Percentiles rank a stretch among this genome's conserved stretches.
phyloP scores from a whole-genome alignment of 2,888 invertebrate species.

The Lumbricus terrestris region DNA sequence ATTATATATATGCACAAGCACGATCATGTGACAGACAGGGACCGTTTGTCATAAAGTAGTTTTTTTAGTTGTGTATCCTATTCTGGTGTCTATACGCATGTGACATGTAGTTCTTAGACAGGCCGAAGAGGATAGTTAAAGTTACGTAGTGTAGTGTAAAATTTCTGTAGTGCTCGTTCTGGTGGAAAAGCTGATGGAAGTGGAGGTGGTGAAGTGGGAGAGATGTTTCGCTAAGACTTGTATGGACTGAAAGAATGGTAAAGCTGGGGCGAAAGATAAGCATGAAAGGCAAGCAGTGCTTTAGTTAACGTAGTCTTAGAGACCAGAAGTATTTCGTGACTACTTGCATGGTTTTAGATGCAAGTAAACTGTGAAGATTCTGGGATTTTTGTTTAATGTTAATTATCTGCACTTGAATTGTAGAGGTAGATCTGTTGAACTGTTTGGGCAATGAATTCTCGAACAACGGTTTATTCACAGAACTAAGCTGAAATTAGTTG shows the following conservation, averaged over 20 bases:
- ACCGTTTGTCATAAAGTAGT: background rate
- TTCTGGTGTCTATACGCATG: slow-evolving; percentile 3
- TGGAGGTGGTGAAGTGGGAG: background rate
- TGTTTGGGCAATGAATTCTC: background rate
- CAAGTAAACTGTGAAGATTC: background rate
- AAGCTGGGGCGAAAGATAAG: background rate
- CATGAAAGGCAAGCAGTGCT: background rate
- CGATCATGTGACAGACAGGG: background rate
- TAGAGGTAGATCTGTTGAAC: background rate
- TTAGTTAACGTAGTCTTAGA: background rate
- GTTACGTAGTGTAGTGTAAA: background rate
- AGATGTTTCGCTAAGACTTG: background rate
- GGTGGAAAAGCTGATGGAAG: background rate
- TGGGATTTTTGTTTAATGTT: background rate
- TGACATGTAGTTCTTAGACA: background rate
- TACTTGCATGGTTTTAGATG: background rate
- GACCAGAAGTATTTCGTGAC: background rate
- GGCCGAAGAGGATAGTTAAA: background rate
- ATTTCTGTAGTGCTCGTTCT: too few relatives aligned
- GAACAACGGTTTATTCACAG: background rate
- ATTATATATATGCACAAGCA: too few relatives aligned
- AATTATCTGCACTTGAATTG: background rate
- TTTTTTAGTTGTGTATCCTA: background rate
- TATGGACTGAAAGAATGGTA: background rate
- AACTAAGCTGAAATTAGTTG: too few relatives aligned